phyloP scores from a whole-genome alignment of 2,113 vertebrate genomes.

The Pantherophis guttatus region DNA sequence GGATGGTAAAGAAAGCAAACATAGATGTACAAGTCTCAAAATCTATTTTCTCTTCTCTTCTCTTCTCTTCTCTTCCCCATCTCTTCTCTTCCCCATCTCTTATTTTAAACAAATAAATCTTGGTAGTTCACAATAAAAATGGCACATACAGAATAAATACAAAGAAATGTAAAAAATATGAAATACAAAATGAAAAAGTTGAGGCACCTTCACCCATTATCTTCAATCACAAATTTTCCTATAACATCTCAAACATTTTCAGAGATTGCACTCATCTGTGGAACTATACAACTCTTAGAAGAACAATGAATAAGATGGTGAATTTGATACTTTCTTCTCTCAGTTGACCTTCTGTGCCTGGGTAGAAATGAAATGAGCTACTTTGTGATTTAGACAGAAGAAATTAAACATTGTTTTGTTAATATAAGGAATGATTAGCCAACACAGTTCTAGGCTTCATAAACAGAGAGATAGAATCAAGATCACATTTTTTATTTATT shows the following conservation, averaged over 20 bases:
- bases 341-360: neutral
- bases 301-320: neutral
- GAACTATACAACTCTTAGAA: neutral
- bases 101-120: neutral
- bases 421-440: neutral
- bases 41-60: neutral
- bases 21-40: conserved; percentile 32
- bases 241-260: neutral
- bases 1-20: conserved; percentile 4
- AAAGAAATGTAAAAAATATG: neutral
- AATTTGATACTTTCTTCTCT: neutral
- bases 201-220: neutral
- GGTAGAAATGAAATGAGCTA: neutral
- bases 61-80: too few relatives aligned
- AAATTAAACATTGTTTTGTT: neutral
- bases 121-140: neutral
- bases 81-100: too few relatives aligned
- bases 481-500: too few relatives aligned
- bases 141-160: neutral
- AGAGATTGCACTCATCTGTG: neutral
- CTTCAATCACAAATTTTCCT: neutral
- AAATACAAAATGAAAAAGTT: neutral
- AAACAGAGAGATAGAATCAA: too few relatives aligned
- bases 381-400: neutral
- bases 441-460: too few relatives aligned